Conservation (phyloP, 2,113 vertebrate species). For the Lepus timidus region DNA sequence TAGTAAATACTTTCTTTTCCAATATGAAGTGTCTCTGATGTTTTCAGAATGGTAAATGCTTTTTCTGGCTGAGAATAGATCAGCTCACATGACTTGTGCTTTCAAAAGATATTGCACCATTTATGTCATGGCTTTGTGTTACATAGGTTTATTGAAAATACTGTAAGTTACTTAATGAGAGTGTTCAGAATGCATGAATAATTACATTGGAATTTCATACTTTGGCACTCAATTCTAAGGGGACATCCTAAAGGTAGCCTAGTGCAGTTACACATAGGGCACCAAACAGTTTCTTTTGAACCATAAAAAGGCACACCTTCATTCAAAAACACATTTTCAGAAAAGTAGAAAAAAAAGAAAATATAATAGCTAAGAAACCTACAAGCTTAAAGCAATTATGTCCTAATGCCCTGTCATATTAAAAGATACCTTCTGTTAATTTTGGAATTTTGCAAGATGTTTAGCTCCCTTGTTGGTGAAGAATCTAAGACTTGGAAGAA, state of each 20-base stretch:
- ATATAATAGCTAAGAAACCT: not conserved
- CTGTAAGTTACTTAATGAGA: not conserved
- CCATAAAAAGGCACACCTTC: not conserved
- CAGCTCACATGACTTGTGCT: too few relatives aligned
- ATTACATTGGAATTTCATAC: too few relatives aligned
- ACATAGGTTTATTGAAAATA: constrained; percentile 4
- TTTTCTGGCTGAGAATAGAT: not conserved
- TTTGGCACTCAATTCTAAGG: too few relatives aligned
- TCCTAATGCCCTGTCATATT: not conserved
- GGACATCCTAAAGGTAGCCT: too few relatives aligned
- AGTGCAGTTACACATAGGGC: too few relatives aligned
- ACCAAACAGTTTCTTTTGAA: not conserved
- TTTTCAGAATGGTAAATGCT: too few relatives aligned
- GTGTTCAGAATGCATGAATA: too few relatives aligned
- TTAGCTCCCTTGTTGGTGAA: not conserved
- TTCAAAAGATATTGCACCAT: too few relatives aligned
- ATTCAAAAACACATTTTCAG: constrained; percentile 9
- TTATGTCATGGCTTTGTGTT: too few relatives aligned
- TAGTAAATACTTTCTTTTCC: too few relatives aligned
- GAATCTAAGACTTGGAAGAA: not conserved
- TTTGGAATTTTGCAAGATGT: not conserved
- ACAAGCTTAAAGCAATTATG: not conserved
- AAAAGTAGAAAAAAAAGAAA: constrained; percentile 8
- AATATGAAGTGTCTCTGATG: too few relatives aligned
- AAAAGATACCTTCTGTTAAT: not conserved